These are phyloP conservation scores for Tridacna gigas DNA, from an alignment of 2,888 invertebrate species.

Conservation along the genomic window DNA sequence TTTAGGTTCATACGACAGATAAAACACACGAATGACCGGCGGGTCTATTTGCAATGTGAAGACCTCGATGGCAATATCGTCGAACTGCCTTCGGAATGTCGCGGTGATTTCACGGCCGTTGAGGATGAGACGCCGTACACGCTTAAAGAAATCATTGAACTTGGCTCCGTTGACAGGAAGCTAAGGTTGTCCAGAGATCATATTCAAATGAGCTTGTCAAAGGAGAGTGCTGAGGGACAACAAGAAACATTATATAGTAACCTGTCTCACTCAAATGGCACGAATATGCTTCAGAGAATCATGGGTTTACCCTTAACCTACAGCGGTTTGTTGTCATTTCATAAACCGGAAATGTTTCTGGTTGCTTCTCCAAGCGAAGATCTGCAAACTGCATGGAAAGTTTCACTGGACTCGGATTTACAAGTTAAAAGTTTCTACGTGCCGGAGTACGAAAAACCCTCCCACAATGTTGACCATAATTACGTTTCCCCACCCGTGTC, in stretches of 20 bases:
- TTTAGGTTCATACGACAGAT: conserved; percentile 72
- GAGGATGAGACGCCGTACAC: conserved; percentile 71
- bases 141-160: conserved; percentile 71
- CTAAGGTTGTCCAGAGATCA: conserved; percentile 69
- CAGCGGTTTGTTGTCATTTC: conserved; percentile 70
- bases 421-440: conserved; percentile 46
- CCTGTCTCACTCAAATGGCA: conserved; percentile 56
- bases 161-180: conserved; percentile 72
- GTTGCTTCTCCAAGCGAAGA: conserved; percentile 70
- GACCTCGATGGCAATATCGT: conserved; percentile 70
- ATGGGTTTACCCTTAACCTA: conserved; percentile 71
- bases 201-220: conserved; percentile 44
- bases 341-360: conserved; percentile 71
- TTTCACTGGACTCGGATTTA: conserved; percentile 70
- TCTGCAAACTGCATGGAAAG: conserved; percentile 68
- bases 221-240: conserved; percentile 27
- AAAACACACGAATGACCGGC: conserved; percentile 58
- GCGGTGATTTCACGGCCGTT: conserved; percentile 73
- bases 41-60: conserved; percentile 71
- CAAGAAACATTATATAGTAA: conserved; percentile 57
- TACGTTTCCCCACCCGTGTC: conserved; percentile 27
- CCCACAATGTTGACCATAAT: background rate
- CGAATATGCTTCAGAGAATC: conserved; percentile 54
- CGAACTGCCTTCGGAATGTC: conserved; percentile 69
- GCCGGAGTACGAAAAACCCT: conserved; percentile 57